phyloP scores from a whole-genome alignment of 2,113 vertebrate genomes.

The Struthio camelus region DNA sequence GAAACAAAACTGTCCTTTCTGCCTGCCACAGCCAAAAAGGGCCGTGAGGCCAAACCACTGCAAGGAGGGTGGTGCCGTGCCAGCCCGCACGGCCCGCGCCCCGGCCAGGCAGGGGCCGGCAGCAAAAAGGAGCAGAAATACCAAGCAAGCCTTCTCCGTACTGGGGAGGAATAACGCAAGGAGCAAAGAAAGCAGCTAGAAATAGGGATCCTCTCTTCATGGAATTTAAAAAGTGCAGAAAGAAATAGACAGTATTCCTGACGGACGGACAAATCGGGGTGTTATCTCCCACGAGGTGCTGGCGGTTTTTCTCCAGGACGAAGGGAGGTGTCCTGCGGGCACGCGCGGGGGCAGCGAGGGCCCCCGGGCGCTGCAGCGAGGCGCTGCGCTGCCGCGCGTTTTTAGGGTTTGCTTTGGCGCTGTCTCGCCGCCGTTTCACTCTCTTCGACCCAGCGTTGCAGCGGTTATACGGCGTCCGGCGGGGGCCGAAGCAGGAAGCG shows the following conservation, averaged over 20 bases:
- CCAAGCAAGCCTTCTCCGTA: too few relatives aligned
- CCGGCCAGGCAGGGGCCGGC: too few relatives aligned
- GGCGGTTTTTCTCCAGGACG: too few relatives aligned
- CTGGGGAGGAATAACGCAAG: neutral
- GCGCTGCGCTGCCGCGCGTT: rapidly evolving
- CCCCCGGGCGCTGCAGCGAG: neutral
- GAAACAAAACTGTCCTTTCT: neutral
- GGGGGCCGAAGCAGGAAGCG: rapidly evolving
- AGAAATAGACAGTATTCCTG: too few relatives aligned
- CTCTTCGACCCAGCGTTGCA: too few relatives aligned
- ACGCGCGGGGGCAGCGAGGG: too few relatives aligned
- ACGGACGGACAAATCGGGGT: too few relatives aligned
- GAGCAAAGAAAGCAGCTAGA: neutral
- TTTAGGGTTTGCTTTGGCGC: neutral
- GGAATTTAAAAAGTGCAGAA: too few relatives aligned
- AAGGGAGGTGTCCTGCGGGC: too few relatives aligned
- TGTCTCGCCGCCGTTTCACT: rapidly evolving
- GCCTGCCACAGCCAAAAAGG: neutral
- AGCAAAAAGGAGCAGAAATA: neutral
- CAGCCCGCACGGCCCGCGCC: neutral
- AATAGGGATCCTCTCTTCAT: neutral
- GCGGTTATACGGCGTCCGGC: too few relatives aligned
- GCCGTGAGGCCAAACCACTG: neutral
- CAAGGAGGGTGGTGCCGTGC: neutral
- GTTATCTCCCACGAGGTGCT: too few relatives aligned